Base-by-base conservation (phyloP, 2,888 invertebrate genomes). In the Lithophane leautieri region DNA sequence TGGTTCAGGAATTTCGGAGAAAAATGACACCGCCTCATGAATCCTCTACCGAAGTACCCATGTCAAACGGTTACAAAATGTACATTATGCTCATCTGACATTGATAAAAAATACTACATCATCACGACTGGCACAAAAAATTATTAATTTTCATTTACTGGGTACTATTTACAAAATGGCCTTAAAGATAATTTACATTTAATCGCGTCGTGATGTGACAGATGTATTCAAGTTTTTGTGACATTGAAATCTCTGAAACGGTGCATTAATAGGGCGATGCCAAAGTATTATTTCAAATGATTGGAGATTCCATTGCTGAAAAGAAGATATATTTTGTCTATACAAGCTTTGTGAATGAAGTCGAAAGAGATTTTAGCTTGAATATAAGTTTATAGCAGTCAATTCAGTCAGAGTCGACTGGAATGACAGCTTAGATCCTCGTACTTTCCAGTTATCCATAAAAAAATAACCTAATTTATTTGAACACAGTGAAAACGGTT, bases 101-200 rank as follows among this genome's bases (percentile, higher is more conserved):
- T 52, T 63, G 62, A 76, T 67, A 67, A 73, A 69, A 16, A 68
- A 73, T 66, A 61, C 22, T 6, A 28, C 68, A 40, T 70, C 67
- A 67, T 70, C 25, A 58, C 6, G 19, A 14, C 14, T 25, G 8
- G 22, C 40, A 73, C 42, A 77, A 69, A 73, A 67, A 56, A 50
- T 14, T 6, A 50, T 63, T 62, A 73, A 58, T 63, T 63, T 75
- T 25, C 42, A 40, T 70, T 61, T 73, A 73, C 58, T 44, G 58
- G 25, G 34, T 63, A 28, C 60, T n/a, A 72, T 68, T 68, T 67
- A 52, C 44, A 34, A 34, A 42, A 4, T 50, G 63, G 40, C 50
- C 22, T 73, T 61, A 44, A 66, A 61, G 28, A 42, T 83, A 79
- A 82, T 83, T 73, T 14, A 75, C 61, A 73, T 62, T 73, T 79